Percentiles rank a stretch among this genome's conserved stretches.
Evolutionary conservation across 2,797 vertebrate species (phyloP).

Genomic region (Bovichtus variegatus): DNA sequence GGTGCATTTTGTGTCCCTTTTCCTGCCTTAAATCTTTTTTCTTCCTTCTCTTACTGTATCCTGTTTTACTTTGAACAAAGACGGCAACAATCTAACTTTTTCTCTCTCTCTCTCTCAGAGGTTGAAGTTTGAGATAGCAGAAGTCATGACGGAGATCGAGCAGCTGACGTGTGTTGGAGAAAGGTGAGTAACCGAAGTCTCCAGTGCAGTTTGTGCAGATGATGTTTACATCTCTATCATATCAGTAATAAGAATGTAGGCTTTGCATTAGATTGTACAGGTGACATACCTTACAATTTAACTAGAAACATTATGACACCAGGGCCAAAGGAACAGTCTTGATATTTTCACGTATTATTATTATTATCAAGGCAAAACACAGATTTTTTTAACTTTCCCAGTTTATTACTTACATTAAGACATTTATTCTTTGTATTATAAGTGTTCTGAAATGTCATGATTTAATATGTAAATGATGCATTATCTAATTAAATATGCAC

Average conservation of each 20-base stretch:
- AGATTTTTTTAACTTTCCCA: too few species aligned
- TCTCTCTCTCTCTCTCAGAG: conserved; percentile 88
- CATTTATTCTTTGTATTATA: too few species aligned
- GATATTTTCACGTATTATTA: too few species aligned
- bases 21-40: neutral
- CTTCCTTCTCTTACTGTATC: neutral
- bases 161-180: conserved; percentile 95
- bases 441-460: too few species aligned
- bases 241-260: neutral
- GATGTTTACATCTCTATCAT: neutral
- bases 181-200: conserved; percentile 84
- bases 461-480: too few species aligned
- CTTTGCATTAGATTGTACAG: too few species aligned
- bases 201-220: neutral
- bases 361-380: too few species aligned
- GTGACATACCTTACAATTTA: too few species aligned
- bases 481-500: too few species aligned
- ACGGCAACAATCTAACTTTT: neutral
- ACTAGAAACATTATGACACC: too few species aligned
- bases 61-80: neutral
- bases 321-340: too few species aligned
- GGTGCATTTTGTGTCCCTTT: neutral
- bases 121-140: conserved; percentile 97
- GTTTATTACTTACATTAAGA: too few species aligned
- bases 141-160: conserved; percentile 99